Base-by-base conservation (phyloP, 1,140 invertebrate species). In the Leucophenga varia region DNA sequence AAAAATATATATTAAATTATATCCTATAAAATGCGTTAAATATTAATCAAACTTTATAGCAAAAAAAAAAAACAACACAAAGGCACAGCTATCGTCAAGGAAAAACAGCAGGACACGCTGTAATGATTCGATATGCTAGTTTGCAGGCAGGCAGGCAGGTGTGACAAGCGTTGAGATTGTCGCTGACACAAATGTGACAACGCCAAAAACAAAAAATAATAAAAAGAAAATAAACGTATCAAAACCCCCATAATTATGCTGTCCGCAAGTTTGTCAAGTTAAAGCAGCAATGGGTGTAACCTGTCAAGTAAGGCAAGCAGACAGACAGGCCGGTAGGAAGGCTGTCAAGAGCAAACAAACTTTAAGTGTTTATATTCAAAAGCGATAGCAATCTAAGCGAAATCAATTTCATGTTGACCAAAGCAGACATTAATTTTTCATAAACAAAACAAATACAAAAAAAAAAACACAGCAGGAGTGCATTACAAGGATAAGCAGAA, bases 351-450 rank as follows among this genome's bases (percentile, higher is more conserved):
- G n/a, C n/a, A n/a, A n/a, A n/a, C n/a, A n/a, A n/a, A n/a, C n/a
- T n/a, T n/a, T n/a, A n/a, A n/a, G n/a, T n/a, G n/a, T n/a, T n/a
- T n/a, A n/a, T n/a, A n/a, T n/a, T n/a, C n/a, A n/a, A n/a, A n/a
- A n/a, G n/a, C n/a, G n/a, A n/a, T n/a, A n/a, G n/a, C n/a, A n/a
- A n/a, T n/a, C n/a, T n/a, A 25, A 25, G 22, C 22, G n/a, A 67
- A 67, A 67, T 67, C 63, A 67, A 67, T 67, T 67, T 61, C 51
- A 51, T 67, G 64, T 67, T 67, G 63, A 67, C 63, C 63, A 59
- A 63, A 55, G 32, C 45, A 17, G 47, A 44, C 56, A 63, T 57
- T 57, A 67, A 67, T 67, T 57, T 63, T 61, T 58, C 55, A 64
- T 34, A 6, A 9, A 34, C 52, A 57, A 17, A 17, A 17, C 6